Conservation (phyloP, 2,888 invertebrate species). For the Callyntrura guangdongensis region DNA sequence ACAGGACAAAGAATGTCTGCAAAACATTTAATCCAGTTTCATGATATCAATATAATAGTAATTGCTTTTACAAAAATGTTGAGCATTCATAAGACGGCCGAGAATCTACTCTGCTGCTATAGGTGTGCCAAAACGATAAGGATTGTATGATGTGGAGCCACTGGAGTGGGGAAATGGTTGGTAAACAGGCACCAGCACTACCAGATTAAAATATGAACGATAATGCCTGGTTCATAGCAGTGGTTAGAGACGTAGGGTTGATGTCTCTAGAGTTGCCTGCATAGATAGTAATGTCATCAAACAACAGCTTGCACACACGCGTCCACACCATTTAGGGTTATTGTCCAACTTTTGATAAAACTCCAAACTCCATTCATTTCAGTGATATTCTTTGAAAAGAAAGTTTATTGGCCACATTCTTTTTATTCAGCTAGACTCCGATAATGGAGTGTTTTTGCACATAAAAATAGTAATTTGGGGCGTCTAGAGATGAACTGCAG, state of each 20-base stretch:
- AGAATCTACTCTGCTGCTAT: too few relatives aligned
- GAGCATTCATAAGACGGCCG: too few relatives aligned
- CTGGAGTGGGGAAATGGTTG: neutral
- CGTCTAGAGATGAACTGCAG: too few relatives aligned
- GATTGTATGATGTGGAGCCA: neutral
- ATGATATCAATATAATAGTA: too few relatives aligned
- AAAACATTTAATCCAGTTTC: too few relatives aligned
- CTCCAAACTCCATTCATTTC: conserved; percentile 15
- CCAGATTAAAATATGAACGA: neutral
- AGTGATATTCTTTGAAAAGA: neutral
- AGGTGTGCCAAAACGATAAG: neutral
- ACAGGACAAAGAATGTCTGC: too few relatives aligned
- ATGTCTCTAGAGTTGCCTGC: conserved; percentile 5
- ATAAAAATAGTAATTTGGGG: neutral
- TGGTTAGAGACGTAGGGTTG: neutral
- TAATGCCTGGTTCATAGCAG: neutral
- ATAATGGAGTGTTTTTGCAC: neutral
- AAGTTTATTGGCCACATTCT: conserved; percentile 72
- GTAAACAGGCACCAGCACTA: neutral
- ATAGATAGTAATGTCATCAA: neutral
- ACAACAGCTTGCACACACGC: conserved; percentile 12
- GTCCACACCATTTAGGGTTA: conserved; percentile 63
- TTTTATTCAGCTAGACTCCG: too few relatives aligned
- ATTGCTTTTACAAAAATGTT: too few relatives aligned
- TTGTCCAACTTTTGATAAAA: conserved; percentile 75